Evolutionary conservation across 2,888 invertebrate genomes (phyloP).

Genomic region (Platycnemis pennipes): DNA sequence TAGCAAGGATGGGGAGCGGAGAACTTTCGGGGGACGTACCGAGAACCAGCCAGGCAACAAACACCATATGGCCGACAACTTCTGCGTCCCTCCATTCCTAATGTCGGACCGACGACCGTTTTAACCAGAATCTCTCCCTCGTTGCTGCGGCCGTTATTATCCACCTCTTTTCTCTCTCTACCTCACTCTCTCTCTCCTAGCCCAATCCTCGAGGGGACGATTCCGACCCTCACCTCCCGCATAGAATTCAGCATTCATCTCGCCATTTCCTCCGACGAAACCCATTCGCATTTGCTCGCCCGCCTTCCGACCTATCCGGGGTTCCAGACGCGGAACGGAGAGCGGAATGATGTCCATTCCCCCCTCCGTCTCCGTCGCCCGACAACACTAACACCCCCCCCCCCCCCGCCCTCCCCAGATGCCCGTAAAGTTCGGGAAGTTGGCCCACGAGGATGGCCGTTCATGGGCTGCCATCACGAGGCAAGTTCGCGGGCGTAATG

Average conservation of each 20-base stretch:
- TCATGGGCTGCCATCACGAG: not conserved
- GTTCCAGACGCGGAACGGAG: not conserved
- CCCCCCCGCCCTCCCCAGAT: not conserved
- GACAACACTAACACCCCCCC: not conserved
- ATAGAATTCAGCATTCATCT: not conserved
- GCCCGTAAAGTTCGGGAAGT: not conserved
- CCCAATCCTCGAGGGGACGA: not conserved
- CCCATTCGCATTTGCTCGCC: not conserved
- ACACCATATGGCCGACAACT: not conserved
- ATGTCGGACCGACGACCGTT: not conserved
- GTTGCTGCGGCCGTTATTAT: not conserved
- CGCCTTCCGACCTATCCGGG: not conserved
- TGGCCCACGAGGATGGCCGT: not conserved
- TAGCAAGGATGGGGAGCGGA: not conserved
- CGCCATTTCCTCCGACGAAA: not conserved
- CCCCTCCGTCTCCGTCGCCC: not conserved
- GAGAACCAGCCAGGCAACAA: not conserved
- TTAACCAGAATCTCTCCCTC: not conserved
- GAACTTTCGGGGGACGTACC: not conserved
- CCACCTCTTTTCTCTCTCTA: not conserved
- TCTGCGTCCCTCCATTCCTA: constrained; percentile 1
- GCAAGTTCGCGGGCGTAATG: not conserved
- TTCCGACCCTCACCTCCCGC: not conserved
- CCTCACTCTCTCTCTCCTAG: not conserved
- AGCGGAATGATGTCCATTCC: not conserved